phyloP scores from a whole-genome alignment of 2,888 invertebrate genomes.

The Drosophila parthenogenetica region DNA sequence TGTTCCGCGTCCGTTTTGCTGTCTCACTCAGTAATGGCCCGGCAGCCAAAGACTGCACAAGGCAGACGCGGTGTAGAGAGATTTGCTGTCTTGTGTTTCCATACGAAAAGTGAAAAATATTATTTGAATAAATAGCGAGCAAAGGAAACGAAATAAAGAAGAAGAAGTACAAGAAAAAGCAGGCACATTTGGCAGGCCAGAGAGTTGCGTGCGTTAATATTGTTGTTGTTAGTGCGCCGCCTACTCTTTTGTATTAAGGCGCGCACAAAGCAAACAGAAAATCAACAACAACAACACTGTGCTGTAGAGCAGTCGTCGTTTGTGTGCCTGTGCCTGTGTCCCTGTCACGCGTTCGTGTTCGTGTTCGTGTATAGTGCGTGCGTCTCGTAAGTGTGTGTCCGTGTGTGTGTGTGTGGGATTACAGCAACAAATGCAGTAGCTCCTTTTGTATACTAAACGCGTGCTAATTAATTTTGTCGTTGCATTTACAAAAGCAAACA shows the following conservation, averaged over 20 bases:
- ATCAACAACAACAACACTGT: conserved; percentile 6
- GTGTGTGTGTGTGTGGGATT: conserved; percentile 47
- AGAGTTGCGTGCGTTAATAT: conserved; percentile 42
- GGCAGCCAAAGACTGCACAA: conserved; percentile 56
- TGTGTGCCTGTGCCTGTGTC: conserved; percentile 10
- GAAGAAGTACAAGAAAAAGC: background rate
- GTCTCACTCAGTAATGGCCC: conserved; percentile 35
- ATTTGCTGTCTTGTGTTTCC: conserved; percentile 34
- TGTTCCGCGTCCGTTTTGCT: conserved; percentile 29
- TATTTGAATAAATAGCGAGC: conserved; percentile 47
- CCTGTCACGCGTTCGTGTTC: conserved; percentile 8
- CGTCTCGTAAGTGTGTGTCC: conserved; percentile 23
- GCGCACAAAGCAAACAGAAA: conserved; percentile 48
- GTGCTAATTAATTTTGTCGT: conserved; percentile 68
- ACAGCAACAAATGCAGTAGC: conserved; percentile 36
- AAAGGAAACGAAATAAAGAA: conserved; percentile 39
- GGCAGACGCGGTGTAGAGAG: conserved; percentile 47
- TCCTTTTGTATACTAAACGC: conserved; percentile 46
- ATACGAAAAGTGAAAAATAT: conserved; percentile 21
- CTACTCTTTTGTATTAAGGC: conserved; percentile 48
- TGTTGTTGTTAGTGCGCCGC: conserved; percentile 43
- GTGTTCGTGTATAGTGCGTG: conserved; percentile 19
- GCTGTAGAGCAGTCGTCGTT: conserved; percentile 11
- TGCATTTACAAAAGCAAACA: conserved; percentile 51
- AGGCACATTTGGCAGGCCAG: conserved; percentile 22